These are phyloP conservation scores for Eulemur albifrons DNA, from an alignment of 2,797 vertebrate species.

Conservation along the genomic window DNA sequence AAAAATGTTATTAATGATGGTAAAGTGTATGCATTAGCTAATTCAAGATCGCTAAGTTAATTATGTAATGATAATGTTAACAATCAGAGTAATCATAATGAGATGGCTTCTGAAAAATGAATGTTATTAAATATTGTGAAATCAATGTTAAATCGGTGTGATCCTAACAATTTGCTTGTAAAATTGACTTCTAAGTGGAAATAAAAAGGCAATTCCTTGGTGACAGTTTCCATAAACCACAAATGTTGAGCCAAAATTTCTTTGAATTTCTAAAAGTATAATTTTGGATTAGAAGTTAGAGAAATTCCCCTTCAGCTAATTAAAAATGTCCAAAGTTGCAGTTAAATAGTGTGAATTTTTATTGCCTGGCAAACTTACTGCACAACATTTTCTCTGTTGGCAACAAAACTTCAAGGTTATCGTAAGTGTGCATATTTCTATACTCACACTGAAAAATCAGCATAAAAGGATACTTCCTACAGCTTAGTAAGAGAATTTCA, in stretches of 20 bases:
- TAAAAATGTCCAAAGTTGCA: not conserved
- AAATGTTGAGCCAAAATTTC: not conserved
- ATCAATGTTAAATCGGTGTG: not conserved
- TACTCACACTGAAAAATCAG: not conserved
- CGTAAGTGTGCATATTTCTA: not conserved
- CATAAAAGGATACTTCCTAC: not conserved
- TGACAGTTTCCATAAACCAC: not conserved
- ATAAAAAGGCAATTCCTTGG: not conserved
- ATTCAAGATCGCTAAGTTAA: slow-evolving; percentile 74
- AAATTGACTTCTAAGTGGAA: not conserved
- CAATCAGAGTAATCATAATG: slow-evolving; percentile 41
- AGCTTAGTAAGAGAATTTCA: not conserved
- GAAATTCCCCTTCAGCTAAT: not conserved
- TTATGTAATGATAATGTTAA: slow-evolving; percentile 31
- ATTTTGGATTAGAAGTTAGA: not conserved
- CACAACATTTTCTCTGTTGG: not conserved
- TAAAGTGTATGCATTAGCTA: slow-evolving; percentile 76
- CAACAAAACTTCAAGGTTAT: not conserved
- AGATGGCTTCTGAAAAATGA: not conserved
- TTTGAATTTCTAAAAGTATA: not conserved
- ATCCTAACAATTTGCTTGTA: slow-evolving; percentile 27
- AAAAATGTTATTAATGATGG: slow-evolving; percentile 73
- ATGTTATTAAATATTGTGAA: slow-evolving; percentile 1
- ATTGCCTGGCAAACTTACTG: not conserved
- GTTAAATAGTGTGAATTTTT: not conserved